Evolutionary conservation across 2,888 invertebrate species (phyloP).

Genomic region (Drymonia ruficornis): DNA sequence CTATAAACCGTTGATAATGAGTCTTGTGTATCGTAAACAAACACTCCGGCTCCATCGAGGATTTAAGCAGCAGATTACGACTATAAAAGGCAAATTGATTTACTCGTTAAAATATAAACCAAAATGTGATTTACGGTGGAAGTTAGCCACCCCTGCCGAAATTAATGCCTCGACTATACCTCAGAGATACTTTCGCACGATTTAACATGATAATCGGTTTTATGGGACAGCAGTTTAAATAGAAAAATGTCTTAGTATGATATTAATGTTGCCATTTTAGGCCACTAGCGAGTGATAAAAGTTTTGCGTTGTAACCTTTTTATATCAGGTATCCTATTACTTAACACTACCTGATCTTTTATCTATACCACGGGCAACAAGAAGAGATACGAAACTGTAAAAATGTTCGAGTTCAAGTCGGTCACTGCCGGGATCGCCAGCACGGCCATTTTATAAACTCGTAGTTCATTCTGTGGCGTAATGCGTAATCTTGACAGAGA

Average conservation of each 20-base stretch:
- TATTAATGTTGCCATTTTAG: constrained; percentile 18
- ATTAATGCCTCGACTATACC: constrained; percentile 24
- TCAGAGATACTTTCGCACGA: constrained; percentile 43
- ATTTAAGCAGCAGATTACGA: constrained; percentile 23
- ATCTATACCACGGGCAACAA: no score
- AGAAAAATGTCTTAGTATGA: constrained; percentile 37
- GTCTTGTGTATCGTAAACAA: background rate
- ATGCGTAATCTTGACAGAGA: no score
- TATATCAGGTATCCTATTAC: background rate
- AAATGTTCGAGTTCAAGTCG: no score
- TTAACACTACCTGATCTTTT: no score
- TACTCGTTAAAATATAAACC: constrained; percentile 36
- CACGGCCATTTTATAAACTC: no score
- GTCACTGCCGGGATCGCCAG: no score
- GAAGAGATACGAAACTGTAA: no score
- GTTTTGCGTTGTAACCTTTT: background rate
- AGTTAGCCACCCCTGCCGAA: constrained; percentile 31
- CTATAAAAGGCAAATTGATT: constrained; percentile 36
- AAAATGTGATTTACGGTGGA: constrained; percentile 33
- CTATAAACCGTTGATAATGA: background rate
- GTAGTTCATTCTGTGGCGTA: no score
- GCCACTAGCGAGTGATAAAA: constrained; percentile 10
- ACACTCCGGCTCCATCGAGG: constrained; percentile 5
- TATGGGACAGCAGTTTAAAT: constrained; percentile 42
- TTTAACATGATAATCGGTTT: constrained; percentile 49